phyloP scores from a whole-genome alignment of 92 coral and sea anemone genomes.

The Epizoanthus stellaris region DNA sequence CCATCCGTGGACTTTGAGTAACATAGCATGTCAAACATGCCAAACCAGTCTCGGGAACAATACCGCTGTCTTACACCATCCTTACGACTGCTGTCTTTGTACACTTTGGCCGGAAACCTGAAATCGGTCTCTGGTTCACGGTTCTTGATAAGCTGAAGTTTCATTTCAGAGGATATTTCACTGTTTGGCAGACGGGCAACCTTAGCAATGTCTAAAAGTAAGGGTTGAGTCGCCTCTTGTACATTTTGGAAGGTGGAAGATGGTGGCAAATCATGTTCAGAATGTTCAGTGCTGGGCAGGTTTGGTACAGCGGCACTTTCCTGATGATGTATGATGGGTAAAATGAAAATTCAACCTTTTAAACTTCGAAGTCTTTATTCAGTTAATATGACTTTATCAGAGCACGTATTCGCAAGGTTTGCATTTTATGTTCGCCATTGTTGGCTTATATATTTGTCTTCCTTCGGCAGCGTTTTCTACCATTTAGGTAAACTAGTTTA shows the following conservation, averaged over 20 bases:
- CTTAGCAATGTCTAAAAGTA: too few species aligned
- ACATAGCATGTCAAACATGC: constrained; percentile 55
- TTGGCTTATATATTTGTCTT: too few species aligned
- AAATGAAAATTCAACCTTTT: too few species aligned
- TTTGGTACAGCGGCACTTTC: neutral
- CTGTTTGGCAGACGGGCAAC: neutral
- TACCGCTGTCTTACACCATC: constrained; percentile 57
- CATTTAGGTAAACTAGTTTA: too few species aligned
- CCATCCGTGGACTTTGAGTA: constrained; percentile 63
- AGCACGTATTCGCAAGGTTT: too few species aligned
- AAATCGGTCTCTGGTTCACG: constrained; percentile 49
- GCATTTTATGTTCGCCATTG: too few species aligned
- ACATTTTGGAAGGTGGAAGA: too few species aligned
- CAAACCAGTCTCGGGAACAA: constrained; percentile 57
- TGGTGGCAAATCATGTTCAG: neutral
- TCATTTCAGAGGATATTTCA: constrained; percentile 1
- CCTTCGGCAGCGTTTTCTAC: too few species aligned
- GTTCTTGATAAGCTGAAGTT: constrained; percentile 32
- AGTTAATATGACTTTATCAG: too few species aligned
- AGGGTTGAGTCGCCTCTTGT: too few species aligned
- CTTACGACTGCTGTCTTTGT: constrained; percentile 52
- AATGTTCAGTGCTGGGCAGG: neutral
- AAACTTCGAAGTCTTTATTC: too few species aligned
- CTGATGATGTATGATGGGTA: too few species aligned
- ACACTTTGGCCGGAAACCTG: constrained; percentile 39